Evolutionary conservation across 2,888 invertebrate species (phyloP).

Genomic region (Plagodis pulveraria): DNA sequence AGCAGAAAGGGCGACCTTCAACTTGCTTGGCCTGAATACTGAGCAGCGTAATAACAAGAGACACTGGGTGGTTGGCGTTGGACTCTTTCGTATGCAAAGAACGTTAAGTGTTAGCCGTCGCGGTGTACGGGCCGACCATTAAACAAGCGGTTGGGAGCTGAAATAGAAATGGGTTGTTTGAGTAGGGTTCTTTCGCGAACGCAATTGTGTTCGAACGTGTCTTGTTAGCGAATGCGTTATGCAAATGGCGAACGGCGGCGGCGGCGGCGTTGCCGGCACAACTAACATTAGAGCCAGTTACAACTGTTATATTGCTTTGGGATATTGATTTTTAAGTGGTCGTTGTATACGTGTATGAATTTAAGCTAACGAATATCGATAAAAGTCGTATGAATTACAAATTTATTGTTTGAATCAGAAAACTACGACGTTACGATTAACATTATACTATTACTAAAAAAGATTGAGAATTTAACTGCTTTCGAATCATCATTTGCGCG

Average conservation of each 20-base stretch:
- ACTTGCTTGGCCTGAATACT: slow-evolving; percentile 73
- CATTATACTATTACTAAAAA: no score
- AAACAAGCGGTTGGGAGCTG: slow-evolving; percentile 80
- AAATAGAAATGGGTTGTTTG: slow-evolving; percentile 84
- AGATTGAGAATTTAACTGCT: no score
- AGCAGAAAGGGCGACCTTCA: slow-evolving; percentile 77
- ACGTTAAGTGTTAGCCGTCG: slow-evolving; percentile 83
- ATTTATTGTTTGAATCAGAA: no score
- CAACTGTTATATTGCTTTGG: slow-evolving; percentile 35
- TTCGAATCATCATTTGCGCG: no score
- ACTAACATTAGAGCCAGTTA: slow-evolving; percentile 48
- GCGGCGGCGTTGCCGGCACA: slow-evolving; percentile 26
- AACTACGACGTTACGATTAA: no score
- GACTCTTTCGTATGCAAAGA: slow-evolving; percentile 83
- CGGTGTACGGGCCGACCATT: slow-evolving; percentile 83
- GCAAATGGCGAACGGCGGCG: slow-evolving; percentile 60
- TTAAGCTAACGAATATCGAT: not conserved
- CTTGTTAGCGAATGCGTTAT: slow-evolving; percentile 83
- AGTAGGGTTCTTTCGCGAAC: slow-evolving; percentile 84
- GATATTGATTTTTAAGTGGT: slow-evolving; percentile 30
- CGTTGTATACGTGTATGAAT: not conserved
- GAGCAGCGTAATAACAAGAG: slow-evolving; percentile 78
- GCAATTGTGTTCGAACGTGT: slow-evolving; percentile 83
- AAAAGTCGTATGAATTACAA: no score
- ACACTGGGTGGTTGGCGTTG: slow-evolving; percentile 72